These are phyloP conservation scores for Scaptomyza graminum DNA, from an alignment of 1,140 invertebrate species.

Conservation along the genomic window DNA sequence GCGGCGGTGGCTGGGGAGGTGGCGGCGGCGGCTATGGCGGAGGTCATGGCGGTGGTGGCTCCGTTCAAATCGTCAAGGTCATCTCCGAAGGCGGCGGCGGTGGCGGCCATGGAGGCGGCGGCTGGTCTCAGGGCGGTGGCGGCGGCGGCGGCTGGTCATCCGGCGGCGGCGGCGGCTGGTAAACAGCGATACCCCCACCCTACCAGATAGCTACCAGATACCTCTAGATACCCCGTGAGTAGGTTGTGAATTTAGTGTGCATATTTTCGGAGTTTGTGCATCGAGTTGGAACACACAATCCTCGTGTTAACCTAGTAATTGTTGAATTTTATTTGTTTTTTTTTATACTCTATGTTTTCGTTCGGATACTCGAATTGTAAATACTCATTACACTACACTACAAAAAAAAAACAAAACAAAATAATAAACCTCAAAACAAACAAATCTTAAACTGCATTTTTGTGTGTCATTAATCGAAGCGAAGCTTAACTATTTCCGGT, in stretches of 20 bases:
- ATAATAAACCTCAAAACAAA: slow-evolving; percentile 17
- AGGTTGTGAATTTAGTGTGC: slow-evolving; percentile 1
- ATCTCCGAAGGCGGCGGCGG: slow-evolving; percentile 43
- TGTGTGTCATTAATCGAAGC: slow-evolving; percentile 21
- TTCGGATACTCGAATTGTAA: slow-evolving; percentile 36
- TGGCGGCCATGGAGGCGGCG: slow-evolving; percentile 30
- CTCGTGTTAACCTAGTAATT: slow-evolving; percentile 1
- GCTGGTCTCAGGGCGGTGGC: slow-evolving; percentile 54
- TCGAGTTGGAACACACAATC: background rate
- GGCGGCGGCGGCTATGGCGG: slow-evolving; percentile 36
- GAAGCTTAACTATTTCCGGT: background rate
- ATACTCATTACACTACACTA: slow-evolving; percentile 44
- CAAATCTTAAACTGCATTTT: background rate
- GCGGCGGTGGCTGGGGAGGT: slow-evolving; percentile 33
- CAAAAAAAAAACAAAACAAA: too few species aligned
- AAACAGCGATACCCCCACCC: too few species aligned
- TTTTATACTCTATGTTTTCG: slow-evolving; percentile 5
- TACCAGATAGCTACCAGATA: too few species aligned
- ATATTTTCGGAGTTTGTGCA: background rate
- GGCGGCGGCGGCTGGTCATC: slow-evolving; percentile 53
- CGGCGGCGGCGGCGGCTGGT: slow-evolving; percentile 53
- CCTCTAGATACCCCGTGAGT: background rate
- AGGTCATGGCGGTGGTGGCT: slow-evolving; percentile 34
- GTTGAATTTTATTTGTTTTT: slow-evolving; percentile 12
- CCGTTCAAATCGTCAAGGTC: slow-evolving; percentile 56